These are phyloP conservation scores for Byasa hedistus DNA, from an alignment of 2,888 invertebrate genomes.

Conservation along the genomic window DNA sequence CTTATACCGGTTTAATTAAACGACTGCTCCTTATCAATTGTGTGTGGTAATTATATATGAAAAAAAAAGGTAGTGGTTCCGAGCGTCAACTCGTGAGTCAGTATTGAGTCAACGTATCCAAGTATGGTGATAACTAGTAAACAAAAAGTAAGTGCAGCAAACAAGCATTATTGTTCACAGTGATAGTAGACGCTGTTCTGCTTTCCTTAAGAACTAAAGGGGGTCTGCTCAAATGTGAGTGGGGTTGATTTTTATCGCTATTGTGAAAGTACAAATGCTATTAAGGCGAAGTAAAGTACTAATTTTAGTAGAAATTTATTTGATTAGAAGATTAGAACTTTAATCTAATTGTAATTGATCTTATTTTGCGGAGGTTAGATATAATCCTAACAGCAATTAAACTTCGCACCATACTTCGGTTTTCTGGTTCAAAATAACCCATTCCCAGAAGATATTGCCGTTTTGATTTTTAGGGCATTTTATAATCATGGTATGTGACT, in stretches of 20 bases:
- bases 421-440: no score
- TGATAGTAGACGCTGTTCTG: neutral
- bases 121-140: conserved; percentile 1
- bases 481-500: no score
- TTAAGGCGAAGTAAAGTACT: neutral
- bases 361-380: no score
- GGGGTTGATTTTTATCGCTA: neutral
- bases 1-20: neutral
- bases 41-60: neutral
- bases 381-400: no score
- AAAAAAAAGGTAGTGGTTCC: neutral
- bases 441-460: no score
- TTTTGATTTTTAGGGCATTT: no score
- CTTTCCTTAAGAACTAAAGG: neutral
- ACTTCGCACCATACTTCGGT: no score
- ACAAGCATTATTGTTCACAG: neutral
- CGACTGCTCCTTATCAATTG: neutral
- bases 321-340: no score
- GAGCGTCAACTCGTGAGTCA: neutral
- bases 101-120: conserved; percentile 2
- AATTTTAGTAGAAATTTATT: neutral
- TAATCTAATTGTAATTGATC: no score
- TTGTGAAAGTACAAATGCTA: neutral
- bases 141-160: neutral
- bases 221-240: neutral